Conservation (phyloP, 2,888 invertebrate genomes). For the Ariolimax columbianus region DNA sequence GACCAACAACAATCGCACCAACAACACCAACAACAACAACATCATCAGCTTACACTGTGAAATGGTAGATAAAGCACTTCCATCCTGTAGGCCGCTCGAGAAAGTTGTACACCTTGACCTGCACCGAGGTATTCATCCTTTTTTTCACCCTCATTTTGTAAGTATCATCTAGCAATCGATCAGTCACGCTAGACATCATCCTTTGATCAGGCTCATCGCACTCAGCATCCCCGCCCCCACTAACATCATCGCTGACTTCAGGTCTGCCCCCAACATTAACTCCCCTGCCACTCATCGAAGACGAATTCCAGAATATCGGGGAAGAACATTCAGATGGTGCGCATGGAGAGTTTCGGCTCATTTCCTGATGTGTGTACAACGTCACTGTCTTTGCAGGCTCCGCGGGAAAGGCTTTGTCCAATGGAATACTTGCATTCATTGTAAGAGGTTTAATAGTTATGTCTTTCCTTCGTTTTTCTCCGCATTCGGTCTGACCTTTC, state of each 20-base stretch:
- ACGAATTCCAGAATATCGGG: background rate
- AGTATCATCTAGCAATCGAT: slow-evolving; percentile 46
- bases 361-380: background rate
- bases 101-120: slow-evolving; percentile 89
- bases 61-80: slow-evolving; percentile 90
- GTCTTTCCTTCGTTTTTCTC: background rate
- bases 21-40: no score
- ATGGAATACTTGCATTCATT: background rate
- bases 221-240: slow-evolving; percentile 16
- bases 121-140: slow-evolving; percentile 77
- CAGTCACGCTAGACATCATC: slow-evolving; percentile 13
- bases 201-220: slow-evolving; percentile 6
- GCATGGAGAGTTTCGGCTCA: background rate
- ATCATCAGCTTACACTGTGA: slow-evolving; percentile 90
- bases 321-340: background rate
- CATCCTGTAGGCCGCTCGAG: slow-evolving; percentile 89
- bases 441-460: background rate
- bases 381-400: background rate
- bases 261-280: background rate
- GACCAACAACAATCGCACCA: no score
- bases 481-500: background rate
- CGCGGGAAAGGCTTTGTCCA: background rate
- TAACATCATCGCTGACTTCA: background rate
- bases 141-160: slow-evolving; percentile 46
- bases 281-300: background rate